A percentile compares a stretch with the other conserved stretches of the same genome.
These are phyloP conservation scores for Ispidina picta DNA, from an alignment of 2,797 vertebrate species.

Conservation along the genomic window DNA sequence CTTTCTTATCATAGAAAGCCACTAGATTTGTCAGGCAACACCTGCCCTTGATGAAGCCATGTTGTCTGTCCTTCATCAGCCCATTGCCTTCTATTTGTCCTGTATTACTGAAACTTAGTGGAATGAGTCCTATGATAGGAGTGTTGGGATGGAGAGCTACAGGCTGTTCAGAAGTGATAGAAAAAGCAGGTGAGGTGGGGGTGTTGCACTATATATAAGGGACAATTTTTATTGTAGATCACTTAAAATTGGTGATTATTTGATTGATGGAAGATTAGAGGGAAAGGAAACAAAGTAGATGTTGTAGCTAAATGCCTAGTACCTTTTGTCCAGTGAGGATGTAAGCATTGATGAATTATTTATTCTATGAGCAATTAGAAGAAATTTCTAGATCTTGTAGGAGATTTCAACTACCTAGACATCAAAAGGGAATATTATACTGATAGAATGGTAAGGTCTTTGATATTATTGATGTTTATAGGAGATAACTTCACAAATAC, in stretches of 20 bases:
- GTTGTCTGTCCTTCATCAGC: too few relatives aligned
- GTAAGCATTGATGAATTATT: background rate
- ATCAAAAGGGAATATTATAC: background rate
- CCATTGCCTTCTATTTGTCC: too few relatives aligned
- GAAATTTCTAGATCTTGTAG: background rate
- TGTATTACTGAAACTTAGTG: background rate
- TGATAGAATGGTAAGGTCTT: background rate
- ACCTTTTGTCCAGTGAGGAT: too few relatives aligned
- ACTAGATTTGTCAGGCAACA: too few relatives aligned
- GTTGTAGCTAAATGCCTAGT: background rate
- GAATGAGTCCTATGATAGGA: background rate
- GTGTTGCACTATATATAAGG: background rate
- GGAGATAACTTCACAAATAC: background rate
- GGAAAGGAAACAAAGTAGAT: background rate
- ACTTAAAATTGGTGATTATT: background rate
- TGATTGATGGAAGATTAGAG: background rate
- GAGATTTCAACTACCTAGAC: background rate
- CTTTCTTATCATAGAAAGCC: too few relatives aligned
- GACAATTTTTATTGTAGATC: background rate
- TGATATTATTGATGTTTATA: background rate
- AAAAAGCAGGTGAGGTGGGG: too few relatives aligned
- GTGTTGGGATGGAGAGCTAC: background rate
- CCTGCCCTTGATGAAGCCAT: too few relatives aligned
- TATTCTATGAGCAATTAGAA: too few relatives aligned
- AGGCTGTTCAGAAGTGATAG: background rate